phyloP scores from a whole-genome alignment of 1,140 invertebrate species.

The Diprion similis region DNA sequence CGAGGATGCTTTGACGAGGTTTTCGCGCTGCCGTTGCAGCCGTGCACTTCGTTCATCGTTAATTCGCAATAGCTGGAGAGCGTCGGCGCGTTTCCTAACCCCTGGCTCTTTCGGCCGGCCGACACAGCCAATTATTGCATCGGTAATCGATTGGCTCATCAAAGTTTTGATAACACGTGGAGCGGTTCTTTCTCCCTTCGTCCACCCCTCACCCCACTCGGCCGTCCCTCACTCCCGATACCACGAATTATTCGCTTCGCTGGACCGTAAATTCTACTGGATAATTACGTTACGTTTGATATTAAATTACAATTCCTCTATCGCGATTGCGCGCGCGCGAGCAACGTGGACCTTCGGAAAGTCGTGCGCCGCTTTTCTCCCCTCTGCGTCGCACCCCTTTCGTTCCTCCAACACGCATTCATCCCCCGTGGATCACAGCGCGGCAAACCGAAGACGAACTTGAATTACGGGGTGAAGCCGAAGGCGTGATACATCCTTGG shows the following conservation, averaged over 20 bases:
- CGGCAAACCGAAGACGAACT: too few species aligned
- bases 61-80: constrained; percentile 38
- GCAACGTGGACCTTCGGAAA: neutral
- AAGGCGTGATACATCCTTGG: constrained; percentile 12
- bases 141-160: constrained; percentile 52
- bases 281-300: constrained; percentile 63
- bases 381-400: neutral
- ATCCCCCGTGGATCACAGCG: too few species aligned
- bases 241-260: constrained; percentile 61
- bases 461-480: neutral
- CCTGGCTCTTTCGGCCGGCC: neutral
- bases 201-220: constrained; percentile 18
- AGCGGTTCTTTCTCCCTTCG: constrained; percentile 35
- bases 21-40: too few species aligned
- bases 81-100: neutral
- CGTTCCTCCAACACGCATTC: too few species aligned
- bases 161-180: constrained; percentile 51
- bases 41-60: constrained; percentile 45
- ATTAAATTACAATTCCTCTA: constrained; percentile 61
- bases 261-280: constrained; percentile 61
- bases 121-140: constrained; percentile 47
- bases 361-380: neutral
- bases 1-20: constrained; percentile 45
- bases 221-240: constrained; percentile 24
- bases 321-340: neutral